Percentiles rank a stretch among this genome's conserved stretches.
phyloP scores from a whole-genome alignment of 2,113 vertebrate genomes.

The Dicrurus megarhynchus region DNA sequence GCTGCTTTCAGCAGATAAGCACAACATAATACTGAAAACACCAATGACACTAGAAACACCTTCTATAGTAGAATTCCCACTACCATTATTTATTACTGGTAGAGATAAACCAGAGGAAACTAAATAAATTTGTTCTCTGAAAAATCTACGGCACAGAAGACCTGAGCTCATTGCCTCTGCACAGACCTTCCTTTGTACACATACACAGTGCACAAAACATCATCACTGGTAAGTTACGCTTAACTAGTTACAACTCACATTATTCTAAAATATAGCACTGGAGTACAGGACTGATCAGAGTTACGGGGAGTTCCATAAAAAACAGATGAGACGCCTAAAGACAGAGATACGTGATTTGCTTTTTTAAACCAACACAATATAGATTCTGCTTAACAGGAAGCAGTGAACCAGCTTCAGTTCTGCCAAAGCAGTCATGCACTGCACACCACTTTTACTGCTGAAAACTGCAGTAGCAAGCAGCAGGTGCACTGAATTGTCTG shows the following conservation, averaged over 20 bases:
- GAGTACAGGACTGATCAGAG: neutral
- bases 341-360: neutral
- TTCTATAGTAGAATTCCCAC: neutral
- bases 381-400: neutral
- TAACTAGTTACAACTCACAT: neutral
- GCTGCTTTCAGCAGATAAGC: neutral
- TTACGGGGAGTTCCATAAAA: neutral
- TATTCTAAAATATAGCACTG: neutral
- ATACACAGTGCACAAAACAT: neutral
- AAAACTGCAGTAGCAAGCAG: neutral
- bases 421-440: neutral
- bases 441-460: neutral
- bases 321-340: neutral
- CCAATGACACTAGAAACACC: neutral
- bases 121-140: neutral
- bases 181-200: neutral
- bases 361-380: neutral
- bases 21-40: neutral
- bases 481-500: neutral
- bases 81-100: neutral
- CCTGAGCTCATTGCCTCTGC: neutral
- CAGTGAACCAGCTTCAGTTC: neutral
- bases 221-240: neutral
- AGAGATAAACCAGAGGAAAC: neutral
- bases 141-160: neutral